Percentiles rank a stretch among this genome's conserved stretches.
Evolutionary conservation across 1,140 invertebrate species (phyloP).

Genomic region (Elymnias hypermnestra): DNA sequence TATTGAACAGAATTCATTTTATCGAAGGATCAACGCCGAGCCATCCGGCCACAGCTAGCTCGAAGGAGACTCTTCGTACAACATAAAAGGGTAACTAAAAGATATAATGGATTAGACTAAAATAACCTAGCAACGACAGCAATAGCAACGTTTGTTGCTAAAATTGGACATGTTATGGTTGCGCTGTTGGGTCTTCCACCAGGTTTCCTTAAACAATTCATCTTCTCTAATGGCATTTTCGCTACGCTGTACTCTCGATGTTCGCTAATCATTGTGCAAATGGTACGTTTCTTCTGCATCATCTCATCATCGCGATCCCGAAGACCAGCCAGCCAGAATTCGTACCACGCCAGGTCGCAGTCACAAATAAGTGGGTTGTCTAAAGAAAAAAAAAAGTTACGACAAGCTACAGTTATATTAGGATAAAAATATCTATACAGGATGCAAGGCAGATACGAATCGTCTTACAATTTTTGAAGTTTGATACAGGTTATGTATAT

Average conservation of each 20-base stretch:
- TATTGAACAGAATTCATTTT: conserved; percentile 29
- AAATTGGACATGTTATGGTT: conserved; percentile 26
- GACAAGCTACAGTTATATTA: too few relatives aligned
- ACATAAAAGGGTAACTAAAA: conserved; percentile 33
- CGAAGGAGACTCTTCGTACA: conserved; percentile 43
- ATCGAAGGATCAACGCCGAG: conserved; percentile 40
- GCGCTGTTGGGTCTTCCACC: conserved; percentile 44
- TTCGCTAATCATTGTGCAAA: conserved; percentile 85
- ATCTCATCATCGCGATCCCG: conserved; percentile 88
- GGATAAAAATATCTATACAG: too few relatives aligned
- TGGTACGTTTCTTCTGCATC: conserved; percentile 89
- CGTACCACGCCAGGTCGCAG: conserved; percentile 92
- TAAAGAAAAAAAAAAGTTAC: conserved; percentile 47
- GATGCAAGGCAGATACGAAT: too few relatives aligned
- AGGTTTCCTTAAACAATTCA: conserved; percentile 85
- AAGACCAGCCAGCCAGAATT: conserved; percentile 84
- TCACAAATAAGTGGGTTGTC: conserved; percentile 93
- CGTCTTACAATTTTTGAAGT: too few relatives aligned
- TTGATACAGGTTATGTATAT: too few relatives aligned
- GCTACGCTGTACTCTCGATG: conserved; percentile 88
- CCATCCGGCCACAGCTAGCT: conserved; percentile 68
- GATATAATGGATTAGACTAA: conserved; percentile 28
- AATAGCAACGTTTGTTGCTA: conserved; percentile 35
- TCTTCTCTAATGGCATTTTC: conserved; percentile 86
- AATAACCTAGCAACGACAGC: conserved; percentile 41